Percentiles rank a stretch among this genome's conserved stretches.
Evolutionary conservation across 2,113 vertebrate genomes (phyloP).

Genomic region (Eudyptes chrysolophus): DNA sequence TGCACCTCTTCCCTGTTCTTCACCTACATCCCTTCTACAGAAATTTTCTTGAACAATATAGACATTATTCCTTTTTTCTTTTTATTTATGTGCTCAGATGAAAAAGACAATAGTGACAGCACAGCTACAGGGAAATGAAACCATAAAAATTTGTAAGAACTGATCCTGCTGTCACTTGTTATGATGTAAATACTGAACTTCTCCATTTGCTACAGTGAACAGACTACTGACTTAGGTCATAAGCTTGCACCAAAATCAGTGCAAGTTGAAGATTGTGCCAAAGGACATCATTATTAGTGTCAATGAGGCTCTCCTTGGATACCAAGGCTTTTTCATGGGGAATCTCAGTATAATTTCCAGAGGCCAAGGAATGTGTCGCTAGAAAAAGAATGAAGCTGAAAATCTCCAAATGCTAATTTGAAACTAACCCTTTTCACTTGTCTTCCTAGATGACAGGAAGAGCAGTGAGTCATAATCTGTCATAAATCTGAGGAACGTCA

Average conservation of each 20-base stretch:
- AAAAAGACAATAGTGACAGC: background rate
- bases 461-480: background rate
- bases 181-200: background rate
- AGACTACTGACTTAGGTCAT: background rate
- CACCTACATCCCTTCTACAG: background rate
- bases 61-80: background rate
- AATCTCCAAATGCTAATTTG: background rate
- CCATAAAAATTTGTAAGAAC: background rate
- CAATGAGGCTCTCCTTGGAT: background rate
- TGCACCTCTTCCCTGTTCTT: background rate
- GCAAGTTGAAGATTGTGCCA: background rate
- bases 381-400: background rate
- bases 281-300: background rate
- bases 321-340: background rate
- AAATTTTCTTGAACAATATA: background rate
- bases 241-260: background rate
- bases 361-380: background rate
- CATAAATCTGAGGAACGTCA: background rate
- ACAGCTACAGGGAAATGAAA: background rate
- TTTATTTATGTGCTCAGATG: background rate
- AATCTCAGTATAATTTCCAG: background rate
- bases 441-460: conserved; percentile 10
- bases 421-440: background rate
- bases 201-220: background rate
- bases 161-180: background rate